These are phyloP conservation scores for Melanitta fusca DNA, from an alignment of 2,797 vertebrate genomes.

Conservation along the genomic window DNA sequence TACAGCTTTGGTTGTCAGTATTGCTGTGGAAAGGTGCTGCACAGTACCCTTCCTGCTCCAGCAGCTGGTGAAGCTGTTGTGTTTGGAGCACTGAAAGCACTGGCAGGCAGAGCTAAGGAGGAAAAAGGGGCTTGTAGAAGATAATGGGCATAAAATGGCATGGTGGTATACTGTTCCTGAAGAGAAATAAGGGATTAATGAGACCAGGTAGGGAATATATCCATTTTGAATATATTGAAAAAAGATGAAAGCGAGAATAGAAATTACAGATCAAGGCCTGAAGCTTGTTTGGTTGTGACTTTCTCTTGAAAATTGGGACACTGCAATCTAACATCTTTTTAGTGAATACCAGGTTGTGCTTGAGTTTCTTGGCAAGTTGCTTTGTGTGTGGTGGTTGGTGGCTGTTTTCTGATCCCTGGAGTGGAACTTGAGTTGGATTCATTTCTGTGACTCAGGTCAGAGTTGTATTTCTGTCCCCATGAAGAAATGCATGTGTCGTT, in stretches of 20 bases:
- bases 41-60: not conserved
- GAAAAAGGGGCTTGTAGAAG: not conserved
- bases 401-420: not conserved
- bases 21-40: not conserved
- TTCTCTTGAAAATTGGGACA: not conserved
- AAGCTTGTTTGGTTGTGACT: not conserved
- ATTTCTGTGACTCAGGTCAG: not conserved
- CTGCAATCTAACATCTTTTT: not conserved
- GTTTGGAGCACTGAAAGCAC: not conserved
- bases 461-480: not conserved
- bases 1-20: not conserved
- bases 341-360: not conserved
- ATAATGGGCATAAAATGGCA: not conserved
- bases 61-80: not conserved
- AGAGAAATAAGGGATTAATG: not conserved
- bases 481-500: not conserved
- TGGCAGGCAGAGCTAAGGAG: not conserved
- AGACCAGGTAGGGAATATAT: not conserved
- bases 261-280: not conserved
- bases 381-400: not conserved
- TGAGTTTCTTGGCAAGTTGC: not conserved
- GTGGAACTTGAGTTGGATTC: not conserved
- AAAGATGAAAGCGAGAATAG: not conserved
- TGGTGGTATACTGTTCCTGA: not conserved
- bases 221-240: not conserved